Conservation (phyloP, 2,797 vertebrate genomes). For the Smutsia gigantea region DNA sequence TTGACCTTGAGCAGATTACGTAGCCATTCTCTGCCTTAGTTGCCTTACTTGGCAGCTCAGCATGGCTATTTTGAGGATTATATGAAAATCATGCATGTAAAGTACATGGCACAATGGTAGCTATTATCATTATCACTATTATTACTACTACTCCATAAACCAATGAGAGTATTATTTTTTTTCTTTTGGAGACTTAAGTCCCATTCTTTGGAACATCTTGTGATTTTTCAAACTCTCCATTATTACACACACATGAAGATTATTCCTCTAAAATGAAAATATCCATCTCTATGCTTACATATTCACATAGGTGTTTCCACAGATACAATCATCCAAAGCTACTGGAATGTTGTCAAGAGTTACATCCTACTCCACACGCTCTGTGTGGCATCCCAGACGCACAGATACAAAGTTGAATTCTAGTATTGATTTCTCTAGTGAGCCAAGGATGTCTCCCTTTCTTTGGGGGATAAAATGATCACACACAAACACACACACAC, state of each 20-base stretch:
- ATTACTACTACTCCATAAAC: background rate
- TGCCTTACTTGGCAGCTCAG: background rate
- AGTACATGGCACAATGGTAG: background rate
- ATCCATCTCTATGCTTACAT: background rate
- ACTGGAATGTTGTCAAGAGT: background rate
- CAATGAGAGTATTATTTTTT: background rate
- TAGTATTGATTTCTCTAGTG: background rate
- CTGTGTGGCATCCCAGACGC: background rate
- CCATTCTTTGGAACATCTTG: background rate
- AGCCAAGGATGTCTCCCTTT: background rate
- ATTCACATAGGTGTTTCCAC: background rate
- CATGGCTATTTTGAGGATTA: background rate
- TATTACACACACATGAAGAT: background rate
- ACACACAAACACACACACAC: background rate
- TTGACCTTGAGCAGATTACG: background rate
- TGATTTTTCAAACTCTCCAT: background rate
- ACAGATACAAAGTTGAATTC: constrained; percentile 12
- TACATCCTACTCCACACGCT: background rate
- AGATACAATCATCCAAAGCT: background rate
- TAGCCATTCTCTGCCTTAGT: background rate
- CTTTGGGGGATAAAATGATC: background rate
- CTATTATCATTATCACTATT: background rate
- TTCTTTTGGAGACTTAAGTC: background rate
- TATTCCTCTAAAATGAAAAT: constrained; percentile 47
- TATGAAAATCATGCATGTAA: background rate